Evolutionary conservation across 2,888 invertebrate species (phyloP), one percentile per base, ranked within the genome.

Genomic region (Dyspetes luteomarginatus): DNA sequence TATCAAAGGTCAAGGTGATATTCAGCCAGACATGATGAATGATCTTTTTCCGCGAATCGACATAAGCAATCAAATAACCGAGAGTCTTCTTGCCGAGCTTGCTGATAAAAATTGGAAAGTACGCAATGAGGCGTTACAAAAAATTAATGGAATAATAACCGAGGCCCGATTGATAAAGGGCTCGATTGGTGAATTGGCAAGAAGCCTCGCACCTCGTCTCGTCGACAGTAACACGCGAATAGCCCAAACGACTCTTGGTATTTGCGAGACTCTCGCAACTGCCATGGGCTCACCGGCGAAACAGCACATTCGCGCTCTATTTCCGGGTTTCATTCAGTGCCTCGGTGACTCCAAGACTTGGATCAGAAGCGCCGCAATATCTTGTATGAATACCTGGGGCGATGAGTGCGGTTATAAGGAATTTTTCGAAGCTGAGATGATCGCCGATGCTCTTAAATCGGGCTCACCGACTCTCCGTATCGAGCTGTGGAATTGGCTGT

Each of bases 81-180:
- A 97, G 85, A 92, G 95, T 0, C 92, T 98, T 0, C 92, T 98
- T 2, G 95, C 94, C 4, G 97, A 98, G 92, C 93, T 98, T 85
- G 94, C 95, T 22, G 97, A 98, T 91, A 98, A 97, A 92, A 97
- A 97, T 92, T 99, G 98, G 98, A 98, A 98, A 94, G 92, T 93
- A 0, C 92, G 93, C 52, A 93, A 93, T 82, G 93, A 93, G 86
- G 93, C 93, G 1, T 88, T 93, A 1, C 93, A 92, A 60, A 93
- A 96, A 92, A 92, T 97, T 15, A 94, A 94, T 73, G 93, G 93
- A 0, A 95, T 97, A 50, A 93, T 98, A 41, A 94, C 93, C 17
- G 97, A 95, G 68, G 96, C 97, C 0, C 95, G 96, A 84, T 95
- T 96, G 5, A 97, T 99, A 82, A 97, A 97, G 86, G 93, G 97